phyloP scores from a whole-genome alignment of 2,113 vertebrate species.

The Nibea albiflora region DNA sequence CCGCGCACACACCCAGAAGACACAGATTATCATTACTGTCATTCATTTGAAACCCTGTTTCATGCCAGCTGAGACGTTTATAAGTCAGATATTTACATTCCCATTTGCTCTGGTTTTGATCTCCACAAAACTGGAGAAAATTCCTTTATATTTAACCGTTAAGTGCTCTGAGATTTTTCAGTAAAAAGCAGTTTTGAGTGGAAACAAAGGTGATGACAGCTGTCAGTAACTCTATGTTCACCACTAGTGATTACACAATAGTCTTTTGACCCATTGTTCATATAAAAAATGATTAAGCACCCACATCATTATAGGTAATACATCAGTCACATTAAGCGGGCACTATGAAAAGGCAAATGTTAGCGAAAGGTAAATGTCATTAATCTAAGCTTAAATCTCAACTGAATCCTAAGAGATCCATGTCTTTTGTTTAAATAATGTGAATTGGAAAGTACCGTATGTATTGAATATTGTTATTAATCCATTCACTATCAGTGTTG shows the following conservation, averaged over 20 bases:
- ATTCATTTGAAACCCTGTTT: neutral
- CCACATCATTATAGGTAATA: neutral
- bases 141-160: too few relatives aligned
- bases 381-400: neutral
- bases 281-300: neutral
- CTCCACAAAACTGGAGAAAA: neutral
- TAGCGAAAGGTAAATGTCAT: conserved; percentile 11
- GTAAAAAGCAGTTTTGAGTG: neutral
- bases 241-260: too few relatives aligned
- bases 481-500: neutral
- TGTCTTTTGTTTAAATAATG: conserved; percentile 9
- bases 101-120: neutral
- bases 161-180: neutral
- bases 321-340: neutral
- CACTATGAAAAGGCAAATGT: conserved; percentile 8
- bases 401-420: conserved; percentile 6
- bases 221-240: too few relatives aligned
- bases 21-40: neutral
- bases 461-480: neutral
- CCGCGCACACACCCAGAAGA: neutral
- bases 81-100: neutral
- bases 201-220: neutral
- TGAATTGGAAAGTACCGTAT: neutral
- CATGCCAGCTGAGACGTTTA: neutral
- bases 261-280: neutral